Base-by-base conservation (phyloP, 2,888 invertebrate genomes). In the Pyrgus malvae region DNA sequence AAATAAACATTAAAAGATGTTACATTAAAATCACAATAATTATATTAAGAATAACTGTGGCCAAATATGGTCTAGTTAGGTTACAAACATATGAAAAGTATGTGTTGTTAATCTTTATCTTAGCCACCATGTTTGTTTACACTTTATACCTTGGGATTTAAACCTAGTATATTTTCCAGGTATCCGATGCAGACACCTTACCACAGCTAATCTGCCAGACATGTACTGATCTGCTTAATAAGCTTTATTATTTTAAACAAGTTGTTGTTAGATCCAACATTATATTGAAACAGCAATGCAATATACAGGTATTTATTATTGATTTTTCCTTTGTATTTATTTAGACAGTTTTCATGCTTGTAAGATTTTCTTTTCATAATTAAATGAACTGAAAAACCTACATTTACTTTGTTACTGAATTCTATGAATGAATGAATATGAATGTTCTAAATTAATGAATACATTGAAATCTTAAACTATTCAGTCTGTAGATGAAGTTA, bases 171-270 rank as follows among this genome's bases (percentile, higher is more conserved):
- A 33, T 45, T 25, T 46, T 46, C 21, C 49, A 91, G 91, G 71
- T 91, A 58, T 78, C 80, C 40, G 80, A 83, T 57, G 72, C 63
- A 31, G 89, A 90, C 57, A 67, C 67, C 4, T 67, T 91, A 19
- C 90, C 91, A 1, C 79, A 76, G 56, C 72, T 84, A 60, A 72
- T 91, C 48, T 92, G 91, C 58, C 76, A 83, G 29, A 62, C 76
- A 38, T 92, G 91, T 67, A 60, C 83, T 9, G 86, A 88, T 31
- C 69, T 83, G 21, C 60, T 91, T 16, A 84, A 87, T 62, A 85
- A 85, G 51, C 61, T 86, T 12, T 90, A 87, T 67, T 79, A 76
- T 57, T 90, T 91, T 63, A 91, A 90, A 68, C 87, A 90, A 74
- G 75, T 82, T 40, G 84, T 83, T 37, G 69, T 85, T 9, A 75